Base-by-base conservation (phyloP, 2,113 vertebrate species). In the Heterochromis multidens region DNA sequence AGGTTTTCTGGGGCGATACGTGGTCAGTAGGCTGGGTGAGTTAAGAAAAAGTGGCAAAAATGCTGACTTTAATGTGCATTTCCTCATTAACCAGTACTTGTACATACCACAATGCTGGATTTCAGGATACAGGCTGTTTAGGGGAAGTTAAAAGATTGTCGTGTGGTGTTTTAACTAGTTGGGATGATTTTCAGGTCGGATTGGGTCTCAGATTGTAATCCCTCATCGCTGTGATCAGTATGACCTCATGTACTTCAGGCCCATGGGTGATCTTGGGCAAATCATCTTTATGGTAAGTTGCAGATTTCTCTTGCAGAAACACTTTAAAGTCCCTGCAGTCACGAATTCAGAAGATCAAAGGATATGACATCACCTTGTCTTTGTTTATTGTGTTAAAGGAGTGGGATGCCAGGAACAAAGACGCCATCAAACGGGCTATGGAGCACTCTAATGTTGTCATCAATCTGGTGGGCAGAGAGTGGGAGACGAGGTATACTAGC, bases 191-290 rank as follows among this genome's bases (percentile, higher is more conserved):
- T 65, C 89, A 99, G 99, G 99, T 86, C 97, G 97, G 21, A 96
- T 98, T 23, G 99, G 99, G 10, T 98, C 98, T 31, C 98, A 99
- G 91, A 70, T 99, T 4, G 78, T 99, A 14, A 81, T 99, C 77
- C 98, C 98, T 21, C 95, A 99, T 91, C 97, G 98, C 40, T 97
- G 97, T 92, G 98, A 99, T 61, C 93, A 93, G 65, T 99, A 99
- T 87, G 97, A 99, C 80, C 7, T 95, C 78, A 98, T 98, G 97
- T 94, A 99, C 79, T 94, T 99, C 43, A 97, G 94, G 81, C 98
- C 96, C 0, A 99, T 99, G 98, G 98, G 97, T 1, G 98, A 99
- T 93, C 96, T 99, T 54, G 98, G 99, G 16, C 98, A 99, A 90
- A 95, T 99, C 65, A 82, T 97, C 77, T 99, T 99, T 87, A 58